These are phyloP conservation scores for Catamblyrhynchus diadema DNA, from an alignment of 2,797 vertebrate genomes.

Conservation along the genomic window DNA sequence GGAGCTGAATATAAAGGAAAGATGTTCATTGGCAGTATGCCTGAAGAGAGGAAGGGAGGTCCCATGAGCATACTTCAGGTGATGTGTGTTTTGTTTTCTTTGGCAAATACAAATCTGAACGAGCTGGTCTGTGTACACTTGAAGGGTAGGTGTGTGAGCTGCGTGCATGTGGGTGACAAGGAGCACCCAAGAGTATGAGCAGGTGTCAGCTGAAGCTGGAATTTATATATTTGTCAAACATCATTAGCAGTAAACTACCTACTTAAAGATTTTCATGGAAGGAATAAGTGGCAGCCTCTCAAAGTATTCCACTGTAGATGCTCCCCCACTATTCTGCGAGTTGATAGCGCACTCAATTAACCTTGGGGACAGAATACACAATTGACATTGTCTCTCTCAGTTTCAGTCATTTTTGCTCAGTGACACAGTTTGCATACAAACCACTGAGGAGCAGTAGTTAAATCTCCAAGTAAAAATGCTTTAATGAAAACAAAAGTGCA, in stretches of 20 bases:
- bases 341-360: conserved; percentile 7
- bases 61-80: neutral
- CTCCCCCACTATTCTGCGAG: neutral
- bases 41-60: neutral
- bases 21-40: neutral
- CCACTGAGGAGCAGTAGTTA: neutral
- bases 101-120: neutral
- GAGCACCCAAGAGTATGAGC: neutral
- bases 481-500: neutral
- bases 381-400: neutral
- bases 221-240: neutral
- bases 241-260: neutral
- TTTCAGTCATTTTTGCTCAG: conserved; percentile 9
- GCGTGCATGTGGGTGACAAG: neutral
- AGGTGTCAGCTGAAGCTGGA: neutral
- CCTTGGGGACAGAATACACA: neutral
- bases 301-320: neutral
- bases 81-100: neutral
- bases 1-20: neutral
- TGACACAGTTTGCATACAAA: neutral
- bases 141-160: neutral
- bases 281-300: neutral
- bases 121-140: neutral
- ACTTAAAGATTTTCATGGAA: neutral
- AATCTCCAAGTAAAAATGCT: neutral